These are phyloP conservation scores for Nasonovia ribisnigri DNA, from an alignment of 2,888 invertebrate species.

Conservation along the genomic window DNA sequence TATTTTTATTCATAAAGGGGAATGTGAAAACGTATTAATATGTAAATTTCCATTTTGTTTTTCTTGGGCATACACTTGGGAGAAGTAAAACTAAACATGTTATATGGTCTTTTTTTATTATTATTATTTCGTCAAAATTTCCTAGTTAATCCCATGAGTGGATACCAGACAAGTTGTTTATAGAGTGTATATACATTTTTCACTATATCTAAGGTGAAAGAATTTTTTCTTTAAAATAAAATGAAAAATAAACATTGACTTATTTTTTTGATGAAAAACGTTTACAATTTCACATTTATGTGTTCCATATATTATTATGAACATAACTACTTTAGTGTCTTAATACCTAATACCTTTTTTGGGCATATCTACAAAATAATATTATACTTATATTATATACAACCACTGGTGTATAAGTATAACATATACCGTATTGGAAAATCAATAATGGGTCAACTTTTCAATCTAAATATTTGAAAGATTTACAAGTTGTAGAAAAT, in stretches of 20 bases:
- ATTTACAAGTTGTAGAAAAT: not conserved
- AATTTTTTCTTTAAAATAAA: not conserved
- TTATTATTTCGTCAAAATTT: slow-evolving; percentile 43
- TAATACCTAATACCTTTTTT: not conserved
- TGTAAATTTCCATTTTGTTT: slow-evolving; percentile 48
- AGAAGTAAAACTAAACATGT: slow-evolving; percentile 15
- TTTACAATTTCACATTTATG: not conserved
- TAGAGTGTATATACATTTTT: not conserved
- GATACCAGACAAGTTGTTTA: not conserved
- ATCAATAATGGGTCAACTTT: not conserved
- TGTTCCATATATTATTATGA: not conserved
- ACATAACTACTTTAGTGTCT: not conserved
- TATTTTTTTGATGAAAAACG: not conserved
- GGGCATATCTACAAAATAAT: not conserved
- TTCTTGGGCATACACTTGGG: not conserved
- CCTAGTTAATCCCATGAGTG: not conserved
- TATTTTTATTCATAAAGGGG: slow-evolving; percentile 28
- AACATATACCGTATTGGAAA: not conserved
- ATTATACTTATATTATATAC: not conserved
- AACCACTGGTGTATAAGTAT: not conserved
- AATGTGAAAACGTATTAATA: slow-evolving; percentile 36
- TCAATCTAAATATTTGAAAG: not conserved
- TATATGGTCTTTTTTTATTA: slow-evolving; percentile 10
- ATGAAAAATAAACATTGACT: slow-evolving; percentile 18
- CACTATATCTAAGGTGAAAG: not conserved